These are phyloP conservation scores for Lamellibrachia luymesi DNA, from an alignment of 1,140 invertebrate genomes.

Conservation along the genomic window DNA sequence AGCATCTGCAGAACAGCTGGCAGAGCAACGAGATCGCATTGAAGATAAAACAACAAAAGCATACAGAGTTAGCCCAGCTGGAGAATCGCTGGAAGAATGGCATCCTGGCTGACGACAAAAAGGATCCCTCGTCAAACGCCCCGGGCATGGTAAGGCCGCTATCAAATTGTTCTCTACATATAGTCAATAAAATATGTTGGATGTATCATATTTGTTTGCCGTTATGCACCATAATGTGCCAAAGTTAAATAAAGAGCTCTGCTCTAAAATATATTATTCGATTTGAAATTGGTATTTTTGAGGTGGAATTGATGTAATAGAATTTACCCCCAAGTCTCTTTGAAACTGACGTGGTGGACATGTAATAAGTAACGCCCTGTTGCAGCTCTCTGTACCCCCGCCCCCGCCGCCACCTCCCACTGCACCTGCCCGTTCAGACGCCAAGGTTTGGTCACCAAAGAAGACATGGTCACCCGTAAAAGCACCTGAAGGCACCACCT, in stretches of 20 bases:
- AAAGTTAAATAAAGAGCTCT: too few species aligned
- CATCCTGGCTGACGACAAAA: constrained; percentile 32
- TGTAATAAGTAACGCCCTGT: background rate
- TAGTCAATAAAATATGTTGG: too few species aligned
- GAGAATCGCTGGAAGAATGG: constrained; percentile 53
- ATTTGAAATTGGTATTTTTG: too few species aligned
- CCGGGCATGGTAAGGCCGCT: background rate
- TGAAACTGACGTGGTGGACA: background rate
- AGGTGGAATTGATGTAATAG: too few species aligned
- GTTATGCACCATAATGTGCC: too few species aligned
- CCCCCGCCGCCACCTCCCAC: background rate
- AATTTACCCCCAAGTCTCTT: too few species aligned
- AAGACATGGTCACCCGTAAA: background rate
- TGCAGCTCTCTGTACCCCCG: background rate
- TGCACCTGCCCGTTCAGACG: background rate
- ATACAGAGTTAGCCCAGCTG: constrained; percentile 49
- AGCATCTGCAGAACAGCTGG: constrained; percentile 38
- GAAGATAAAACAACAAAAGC: constrained; percentile 39
- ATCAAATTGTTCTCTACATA: background rate
- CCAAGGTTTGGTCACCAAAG: background rate
- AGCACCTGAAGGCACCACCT: background rate
- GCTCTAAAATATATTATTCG: too few species aligned
- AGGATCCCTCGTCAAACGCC: background rate
- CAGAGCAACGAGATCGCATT: constrained; percentile 39
- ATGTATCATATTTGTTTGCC: too few species aligned